Evolutionary conservation across 1,140 invertebrate genomes (phyloP), one percentile per base, ranked within the genome.

Genomic region (Cherax quadricarinatus): DNA sequence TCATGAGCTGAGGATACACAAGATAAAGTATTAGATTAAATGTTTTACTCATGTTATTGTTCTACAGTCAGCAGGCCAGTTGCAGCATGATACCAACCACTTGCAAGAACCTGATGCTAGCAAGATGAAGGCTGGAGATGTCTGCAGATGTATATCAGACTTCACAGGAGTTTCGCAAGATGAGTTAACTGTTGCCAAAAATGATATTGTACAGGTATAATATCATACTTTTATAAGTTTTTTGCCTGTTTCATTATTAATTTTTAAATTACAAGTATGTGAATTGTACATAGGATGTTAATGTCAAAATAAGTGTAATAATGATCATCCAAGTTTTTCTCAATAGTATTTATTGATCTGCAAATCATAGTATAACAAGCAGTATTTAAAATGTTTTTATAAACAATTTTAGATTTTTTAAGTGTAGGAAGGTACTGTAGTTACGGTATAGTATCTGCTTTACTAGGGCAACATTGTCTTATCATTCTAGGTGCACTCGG

Each of bases 81-180:
- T 24, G 6, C 70, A 73, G 70, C 70, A 73, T 73, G 70, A 73
- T 21, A 73, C 70, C 70, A 73, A n/a, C 21, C n/a, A 24, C 2
- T 24, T 73, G n/a, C 70, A 73, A 73, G 70, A 24, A n/a, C 53
- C 24, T 53, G 81, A 57, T 12, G 10, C 70, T 57, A 48, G 18
- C 66, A 91, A 86, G 84, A 91, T 91, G 89, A 91, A 91, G 75
- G 75, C 84, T 51, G 89, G 89, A 18, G 89, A 91, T 91, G 75
- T 91, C 49, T 91, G 89, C 30, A 70, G 89, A 24, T 91, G 89
- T 66, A 91, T 91, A 16, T 66, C 83, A 12, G 75, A 91, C 48
- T 91, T 91, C 49, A 48, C 53, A 16, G 89, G 89, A 9, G 48
- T 91, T 3, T 86, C 57, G 14, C 18, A 62, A 60, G 89, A 91